Evolutionary conservation across 2,113 vertebrate genomes (phyloP).

Genomic region (Chaenogobius annularis): DNA sequence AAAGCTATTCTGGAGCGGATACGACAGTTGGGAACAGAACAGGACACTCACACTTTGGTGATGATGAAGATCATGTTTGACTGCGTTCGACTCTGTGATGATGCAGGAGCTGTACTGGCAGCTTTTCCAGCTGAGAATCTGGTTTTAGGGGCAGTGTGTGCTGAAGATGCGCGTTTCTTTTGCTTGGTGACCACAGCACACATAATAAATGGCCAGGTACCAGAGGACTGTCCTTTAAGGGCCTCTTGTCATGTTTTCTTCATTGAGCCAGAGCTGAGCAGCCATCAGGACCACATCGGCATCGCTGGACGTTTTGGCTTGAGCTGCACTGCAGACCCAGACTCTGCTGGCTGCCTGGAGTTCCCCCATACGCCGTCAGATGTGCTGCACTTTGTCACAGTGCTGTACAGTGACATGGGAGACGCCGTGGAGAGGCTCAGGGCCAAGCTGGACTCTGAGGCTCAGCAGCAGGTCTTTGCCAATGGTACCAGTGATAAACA

Average conservation of each 20-base stretch:
- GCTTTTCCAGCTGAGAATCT: conserved; percentile 93
- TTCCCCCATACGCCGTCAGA: conserved; percentile 88
- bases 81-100: conserved; percentile 87
- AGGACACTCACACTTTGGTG: conserved; percentile 90
- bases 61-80: conserved; percentile 92
- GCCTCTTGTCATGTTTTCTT: conserved; percentile 95
- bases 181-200: conserved; percentile 90
- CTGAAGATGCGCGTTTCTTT: conserved; percentile 89
- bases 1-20: conserved; percentile 89
- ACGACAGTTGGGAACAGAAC: conserved; percentile 86
- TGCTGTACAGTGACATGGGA: conserved; percentile 91
- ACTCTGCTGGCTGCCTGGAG: conserved; percentile 87
- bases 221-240: conserved; percentile 71
- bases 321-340: conserved; percentile 88
- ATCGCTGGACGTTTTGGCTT: conserved; percentile 89
- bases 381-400: conserved; percentile 90
- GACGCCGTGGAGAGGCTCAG: conserved; percentile 87
- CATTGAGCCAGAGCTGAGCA: conserved; percentile 90
- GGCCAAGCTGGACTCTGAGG: conserved; percentile 83
- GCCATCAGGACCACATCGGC: conserved; percentile 87
- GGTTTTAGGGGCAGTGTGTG: conserved; percentile 90
- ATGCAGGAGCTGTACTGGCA: conserved; percentile 82
- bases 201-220: conserved; percentile 74
- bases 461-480: conserved; percentile 80
- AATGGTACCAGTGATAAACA: conserved; percentile 70